Conservation (phyloP, 2,797 vertebrate species). For the Buphagus erythrorhynchus region DNA sequence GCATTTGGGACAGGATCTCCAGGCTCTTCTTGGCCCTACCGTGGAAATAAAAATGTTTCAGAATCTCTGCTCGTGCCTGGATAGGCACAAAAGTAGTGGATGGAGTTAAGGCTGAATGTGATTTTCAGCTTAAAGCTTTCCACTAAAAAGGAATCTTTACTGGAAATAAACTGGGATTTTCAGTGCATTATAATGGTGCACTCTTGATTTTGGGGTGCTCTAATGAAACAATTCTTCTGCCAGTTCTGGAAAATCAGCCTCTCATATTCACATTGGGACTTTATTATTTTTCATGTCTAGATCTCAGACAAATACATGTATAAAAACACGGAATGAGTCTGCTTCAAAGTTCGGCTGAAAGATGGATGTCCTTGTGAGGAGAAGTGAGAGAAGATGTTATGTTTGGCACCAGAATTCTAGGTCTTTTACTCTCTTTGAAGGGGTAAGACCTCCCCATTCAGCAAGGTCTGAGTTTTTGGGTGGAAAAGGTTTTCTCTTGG, state of each 20-base stretch:
- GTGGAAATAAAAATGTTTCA: not conserved
- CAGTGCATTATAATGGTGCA: not conserved
- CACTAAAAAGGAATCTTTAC: not conserved
- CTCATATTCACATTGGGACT: not conserved
- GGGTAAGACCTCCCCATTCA: not conserved
- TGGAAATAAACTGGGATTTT: not conserved
- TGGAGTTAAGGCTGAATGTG: not conserved
- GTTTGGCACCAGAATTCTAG: not conserved
- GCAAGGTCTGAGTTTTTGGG: not conserved
- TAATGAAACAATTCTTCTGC: not conserved
- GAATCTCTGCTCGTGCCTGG: not conserved
- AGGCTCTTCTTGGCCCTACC: not conserved
- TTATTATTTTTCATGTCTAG: not conserved
- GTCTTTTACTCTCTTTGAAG: not conserved
- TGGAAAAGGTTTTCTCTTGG: not conserved
- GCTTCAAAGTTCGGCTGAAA: not conserved
- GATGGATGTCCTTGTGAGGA: not conserved
- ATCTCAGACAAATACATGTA: not conserved
- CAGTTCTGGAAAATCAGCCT: not conserved
- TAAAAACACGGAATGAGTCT: rapidly evolving
- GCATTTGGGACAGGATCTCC: not conserved
- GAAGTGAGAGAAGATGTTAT: not conserved
- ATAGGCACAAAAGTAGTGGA: not conserved
- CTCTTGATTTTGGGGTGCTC: not conserved
- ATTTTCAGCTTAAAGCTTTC: not conserved